Evolutionary conservation across 2,797 vertebrate species (phyloP), one percentile per base, ranked within the genome.

Genomic region (Neosilurus hyrtlii): DNA sequence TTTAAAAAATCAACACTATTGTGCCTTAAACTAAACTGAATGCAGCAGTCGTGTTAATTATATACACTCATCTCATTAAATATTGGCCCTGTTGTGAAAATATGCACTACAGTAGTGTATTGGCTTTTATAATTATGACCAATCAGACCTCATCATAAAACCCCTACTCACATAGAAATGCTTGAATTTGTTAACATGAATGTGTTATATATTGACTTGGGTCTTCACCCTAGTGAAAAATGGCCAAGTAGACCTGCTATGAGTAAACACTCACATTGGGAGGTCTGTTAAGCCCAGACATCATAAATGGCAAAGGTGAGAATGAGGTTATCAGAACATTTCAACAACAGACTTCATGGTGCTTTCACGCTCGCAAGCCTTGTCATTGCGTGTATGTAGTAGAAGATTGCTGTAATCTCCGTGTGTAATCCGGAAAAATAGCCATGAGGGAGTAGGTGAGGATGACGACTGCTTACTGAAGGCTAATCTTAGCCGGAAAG

Each of bases 351-450:
- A 85, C 83, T 81, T 79, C 81, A 75, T 20, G 65, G 74, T 79
- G 72, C 83, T 79, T 75, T 74, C 82, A 84, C 51, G 10, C 80
- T 83, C 74, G 56, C 79, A n/a, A 82, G 83, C 84, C 82, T 80
- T 82, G 82, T 83, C 83, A 86, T 78, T 77, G 81, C 73, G 79
- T 72, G 76, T 86, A 52, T 76, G 79, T 83, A 90, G 93, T 92
- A 93, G 89, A 91, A 89, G 93, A 93, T 94, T 95, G 92, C 87
- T 62, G 91, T 94, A 94, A 95, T 94, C 92, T 91, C 88, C 15
- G 83, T 89, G 89, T 92, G 91, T 94, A 94, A 94, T 91, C 92
- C 89, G 88, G 79, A 62, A 89, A 89, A 88, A 93, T 92, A 94
- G 89, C 89, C 88, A 84, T 92, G 88, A 92, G 91, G 85, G 91